phyloP scores from a whole-genome alignment of 2,888 invertebrate species.

The Emmelina monodactyla region DNA sequence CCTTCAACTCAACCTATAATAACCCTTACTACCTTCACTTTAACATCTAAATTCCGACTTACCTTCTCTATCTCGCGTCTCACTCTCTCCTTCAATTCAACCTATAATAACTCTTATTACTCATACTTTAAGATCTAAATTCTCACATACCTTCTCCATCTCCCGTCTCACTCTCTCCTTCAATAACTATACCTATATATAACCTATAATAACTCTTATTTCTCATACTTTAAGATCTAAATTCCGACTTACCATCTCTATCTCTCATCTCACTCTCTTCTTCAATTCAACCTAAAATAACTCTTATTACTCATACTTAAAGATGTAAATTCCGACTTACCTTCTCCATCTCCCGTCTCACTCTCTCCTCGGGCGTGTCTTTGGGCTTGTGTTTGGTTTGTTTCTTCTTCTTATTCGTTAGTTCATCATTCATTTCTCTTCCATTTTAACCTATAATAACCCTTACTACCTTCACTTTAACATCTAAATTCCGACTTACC shows the following conservation, averaged over 20 bases:
- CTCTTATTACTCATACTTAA: neutral
- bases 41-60: too few relatives aligned
- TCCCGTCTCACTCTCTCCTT: constrained; percentile 71
- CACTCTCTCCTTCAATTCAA: constrained; percentile 65
- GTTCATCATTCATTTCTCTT: too few relatives aligned
- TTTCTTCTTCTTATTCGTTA: constrained; percentile 50
- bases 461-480: too few relatives aligned
- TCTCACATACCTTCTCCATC: constrained; percentile 70
- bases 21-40: too few relatives aligned
- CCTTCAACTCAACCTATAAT: too few relatives aligned
- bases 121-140: too few relatives aligned
- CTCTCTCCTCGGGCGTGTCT: constrained; percentile 69
- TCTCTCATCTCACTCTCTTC: constrained; percentile 69
- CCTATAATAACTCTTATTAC: neutral
- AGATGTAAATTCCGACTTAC: constrained; percentile 20
- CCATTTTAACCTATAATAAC: too few relatives aligned
- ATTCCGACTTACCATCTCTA: constrained; percentile 66
- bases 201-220: too few relatives aligned
- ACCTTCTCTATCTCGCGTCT: constrained; percentile 71
- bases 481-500: too few relatives aligned
- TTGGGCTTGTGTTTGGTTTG: constrained; percentile 48
- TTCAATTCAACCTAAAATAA: constrained; percentile 23
- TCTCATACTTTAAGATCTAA: too few relatives aligned
- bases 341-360: constrained; percentile 71
- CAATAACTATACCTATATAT: too few relatives aligned